Percentiles rank a stretch among this genome's conserved stretches.
Evolutionary conservation across 2,113 vertebrate genomes (phyloP).

Genomic region (Bolborhynchus lineola): DNA sequence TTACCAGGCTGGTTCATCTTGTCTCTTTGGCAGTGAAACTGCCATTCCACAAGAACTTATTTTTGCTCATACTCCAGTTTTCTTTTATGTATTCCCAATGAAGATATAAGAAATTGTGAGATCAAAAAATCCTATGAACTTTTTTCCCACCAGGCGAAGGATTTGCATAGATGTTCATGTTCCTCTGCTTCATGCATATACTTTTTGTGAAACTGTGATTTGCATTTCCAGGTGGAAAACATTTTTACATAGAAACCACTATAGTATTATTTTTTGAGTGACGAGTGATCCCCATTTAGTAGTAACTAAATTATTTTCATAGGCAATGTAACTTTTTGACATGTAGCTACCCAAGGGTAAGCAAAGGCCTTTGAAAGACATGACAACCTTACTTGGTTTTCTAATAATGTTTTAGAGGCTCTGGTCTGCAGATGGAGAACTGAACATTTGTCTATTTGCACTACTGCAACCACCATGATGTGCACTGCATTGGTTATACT

Average conservation of each 20-base stretch:
- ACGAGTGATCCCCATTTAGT: not conserved
- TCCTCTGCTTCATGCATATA: not conserved
- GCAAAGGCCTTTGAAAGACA: not conserved
- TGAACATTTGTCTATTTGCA: not conserved
- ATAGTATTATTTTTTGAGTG: not conserved
- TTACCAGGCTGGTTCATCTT: not conserved
- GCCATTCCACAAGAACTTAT: not conserved
- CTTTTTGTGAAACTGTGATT: not conserved
- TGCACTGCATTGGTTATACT: not conserved
- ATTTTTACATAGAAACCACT: not conserved
- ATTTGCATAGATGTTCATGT: not conserved
- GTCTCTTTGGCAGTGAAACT: not conserved
- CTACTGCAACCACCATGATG: not conserved
- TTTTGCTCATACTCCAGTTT: not conserved
- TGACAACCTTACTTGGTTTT: not conserved
- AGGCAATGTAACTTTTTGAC: not conserved
- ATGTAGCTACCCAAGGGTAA: not conserved
- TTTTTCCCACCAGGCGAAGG: not conserved
- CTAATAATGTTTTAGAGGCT: not conserved
- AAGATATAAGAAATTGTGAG: not conserved
- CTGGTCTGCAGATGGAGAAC: not conserved
- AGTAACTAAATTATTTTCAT: not conserved
- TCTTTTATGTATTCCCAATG: not conserved
- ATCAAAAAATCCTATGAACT: not conserved
- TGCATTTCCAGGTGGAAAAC: not conserved